These are phyloP conservation scores for Poecile montanus DNA, from an alignment of 2,797 vertebrate species.

Conservation along the genomic window DNA sequence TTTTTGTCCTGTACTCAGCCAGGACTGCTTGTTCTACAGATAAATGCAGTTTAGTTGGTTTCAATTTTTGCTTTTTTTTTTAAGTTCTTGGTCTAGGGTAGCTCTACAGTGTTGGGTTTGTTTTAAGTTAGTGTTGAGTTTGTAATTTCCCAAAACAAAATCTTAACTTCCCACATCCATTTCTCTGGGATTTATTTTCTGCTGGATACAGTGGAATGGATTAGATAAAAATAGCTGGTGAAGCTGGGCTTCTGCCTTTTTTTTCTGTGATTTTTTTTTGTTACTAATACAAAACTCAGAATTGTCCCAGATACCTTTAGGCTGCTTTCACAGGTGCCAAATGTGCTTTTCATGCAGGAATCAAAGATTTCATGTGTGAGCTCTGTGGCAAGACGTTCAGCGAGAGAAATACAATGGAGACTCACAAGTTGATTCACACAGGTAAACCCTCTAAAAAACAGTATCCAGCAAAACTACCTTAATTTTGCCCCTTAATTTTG, in stretches of 20 bases:
- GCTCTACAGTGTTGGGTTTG: not conserved
- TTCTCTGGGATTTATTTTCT: not conserved
- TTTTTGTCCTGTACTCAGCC: not conserved
- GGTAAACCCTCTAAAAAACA: conserved; percentile 71
- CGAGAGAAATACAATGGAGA: conserved; percentile 96
- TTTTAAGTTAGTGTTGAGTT: not conserved
- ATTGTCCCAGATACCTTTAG: not conserved
- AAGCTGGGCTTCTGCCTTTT: not conserved
- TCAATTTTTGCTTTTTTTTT: not conserved
- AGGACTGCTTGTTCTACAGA: not conserved
- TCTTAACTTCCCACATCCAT: not conserved
- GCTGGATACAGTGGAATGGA: not conserved
- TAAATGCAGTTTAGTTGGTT: not conserved
- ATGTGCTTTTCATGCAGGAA: conserved; percentile 78
- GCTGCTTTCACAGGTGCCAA: not conserved
- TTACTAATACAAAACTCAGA: not conserved
- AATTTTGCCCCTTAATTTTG: not conserved
- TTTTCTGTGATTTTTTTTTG: not conserved
- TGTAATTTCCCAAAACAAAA: not conserved
- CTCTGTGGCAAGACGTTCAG: conserved; percentile 98
- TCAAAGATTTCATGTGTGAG: conserved; percentile 99
- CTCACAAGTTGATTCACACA: conserved; percentile 94
- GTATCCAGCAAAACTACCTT: not conserved
- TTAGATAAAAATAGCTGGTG: not conserved
- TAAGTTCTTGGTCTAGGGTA: not conserved